These are phyloP conservation scores for Cantharis rustica DNA, from an alignment of 2,888 invertebrate species.

Conservation along the genomic window DNA sequence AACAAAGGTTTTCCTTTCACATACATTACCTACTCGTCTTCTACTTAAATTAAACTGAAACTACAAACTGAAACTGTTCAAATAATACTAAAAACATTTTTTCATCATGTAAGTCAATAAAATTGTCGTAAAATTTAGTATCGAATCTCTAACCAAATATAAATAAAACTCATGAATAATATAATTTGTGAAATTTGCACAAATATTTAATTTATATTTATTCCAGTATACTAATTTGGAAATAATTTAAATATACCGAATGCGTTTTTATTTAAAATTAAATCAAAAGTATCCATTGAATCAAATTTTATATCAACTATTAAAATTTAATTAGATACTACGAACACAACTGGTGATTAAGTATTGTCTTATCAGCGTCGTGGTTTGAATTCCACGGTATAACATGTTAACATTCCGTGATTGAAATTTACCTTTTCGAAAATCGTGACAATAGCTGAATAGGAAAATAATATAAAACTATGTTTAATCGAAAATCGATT, in stretches of 20 bases:
- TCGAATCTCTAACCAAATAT: conserved; percentile 19
- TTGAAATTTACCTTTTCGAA: background rate
- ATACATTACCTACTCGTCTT: conserved; percentile 35
- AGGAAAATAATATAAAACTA: background rate
- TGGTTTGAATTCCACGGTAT: background rate
- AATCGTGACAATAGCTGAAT: background rate
- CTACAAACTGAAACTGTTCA: conserved; percentile 33
- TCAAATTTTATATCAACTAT: background rate
- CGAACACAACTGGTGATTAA: background rate
- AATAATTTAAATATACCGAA: background rate
- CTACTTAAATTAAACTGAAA: conserved; percentile 36
- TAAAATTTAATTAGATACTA: background rate
- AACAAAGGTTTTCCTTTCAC: conserved; percentile 32
- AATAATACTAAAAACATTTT: conserved; percentile 34
- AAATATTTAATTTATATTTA: conserved; percentile 19
- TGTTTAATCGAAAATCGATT: background rate
- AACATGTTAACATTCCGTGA: background rate
- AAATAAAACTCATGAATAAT: conserved; percentile 36
- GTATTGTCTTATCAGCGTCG: background rate
- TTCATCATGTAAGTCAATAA: conserved; percentile 36
- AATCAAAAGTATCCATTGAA: background rate
- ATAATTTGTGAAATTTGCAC: conserved; percentile 28
- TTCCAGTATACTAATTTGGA: conserved; percentile 7
- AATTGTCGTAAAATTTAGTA: conserved; percentile 34
- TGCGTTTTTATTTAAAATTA: background rate